Conservation (phyloP, 2,888 invertebrate species). For the Ischnura elegans region DNA sequence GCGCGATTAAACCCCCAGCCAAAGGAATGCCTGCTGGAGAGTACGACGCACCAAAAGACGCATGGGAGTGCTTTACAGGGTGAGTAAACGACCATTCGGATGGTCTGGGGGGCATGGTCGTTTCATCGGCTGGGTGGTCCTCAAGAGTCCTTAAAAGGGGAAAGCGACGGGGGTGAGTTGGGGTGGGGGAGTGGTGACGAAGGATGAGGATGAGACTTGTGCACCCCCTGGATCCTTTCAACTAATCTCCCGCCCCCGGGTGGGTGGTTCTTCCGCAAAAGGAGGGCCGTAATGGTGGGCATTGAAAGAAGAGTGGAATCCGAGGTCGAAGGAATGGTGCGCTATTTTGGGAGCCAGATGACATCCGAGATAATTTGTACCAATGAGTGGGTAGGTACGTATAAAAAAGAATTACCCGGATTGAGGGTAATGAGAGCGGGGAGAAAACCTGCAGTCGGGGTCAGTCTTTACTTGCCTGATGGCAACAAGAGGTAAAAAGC, state of each 20-base stretch:
- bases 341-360: too few relatives aligned
- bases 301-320: neutral
- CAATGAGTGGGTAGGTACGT: too few relatives aligned
- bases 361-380: too few relatives aligned
- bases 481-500: too few relatives aligned
- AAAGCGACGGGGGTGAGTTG: neutral
- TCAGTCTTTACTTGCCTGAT: too few relatives aligned
- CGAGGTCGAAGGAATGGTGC: neutral
- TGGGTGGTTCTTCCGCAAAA: neutral
- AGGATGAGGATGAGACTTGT: conserved; percentile 12
- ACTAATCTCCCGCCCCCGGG: neutral
- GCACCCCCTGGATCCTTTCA: conserved; percentile 1
- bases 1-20: too few relatives aligned
- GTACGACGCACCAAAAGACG: too few relatives aligned
- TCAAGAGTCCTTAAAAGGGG: neutral
- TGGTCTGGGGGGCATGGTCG: neutral
- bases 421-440: too few relatives aligned
- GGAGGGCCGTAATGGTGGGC: neutral
- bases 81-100: neutral
- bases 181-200: neutral
- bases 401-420: too few relatives aligned
- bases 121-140: conserved; percentile 48
- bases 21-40: too few relatives aligned
- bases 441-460: too few relatives aligned
- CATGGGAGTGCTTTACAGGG: neutral